Evolutionary conservation across 2,113 vertebrate genomes (phyloP).

Genomic region (Otolemur garnettii): DNA sequence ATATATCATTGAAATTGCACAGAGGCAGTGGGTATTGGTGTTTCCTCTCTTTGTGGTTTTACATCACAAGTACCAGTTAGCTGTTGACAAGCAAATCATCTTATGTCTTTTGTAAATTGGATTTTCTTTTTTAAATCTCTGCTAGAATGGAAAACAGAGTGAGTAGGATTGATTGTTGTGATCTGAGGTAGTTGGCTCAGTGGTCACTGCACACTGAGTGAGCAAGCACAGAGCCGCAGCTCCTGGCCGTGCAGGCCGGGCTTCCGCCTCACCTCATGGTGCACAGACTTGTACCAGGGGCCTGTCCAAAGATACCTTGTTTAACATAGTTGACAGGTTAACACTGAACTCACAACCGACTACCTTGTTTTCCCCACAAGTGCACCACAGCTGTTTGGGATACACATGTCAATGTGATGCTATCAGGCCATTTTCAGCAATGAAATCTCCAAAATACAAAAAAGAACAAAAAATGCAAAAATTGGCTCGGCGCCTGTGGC

Average conservation of each 20-base stretch:
- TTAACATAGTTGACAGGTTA: background rate
- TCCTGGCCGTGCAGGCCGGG: background rate
- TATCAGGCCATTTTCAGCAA: constrained; percentile 35
- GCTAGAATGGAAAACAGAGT: constrained; percentile 17
- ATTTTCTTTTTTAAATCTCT: constrained; percentile 27
- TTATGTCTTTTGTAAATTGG: constrained; percentile 48
- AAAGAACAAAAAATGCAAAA: too few species aligned
- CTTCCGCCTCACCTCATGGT: background rate
- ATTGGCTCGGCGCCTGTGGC: too few species aligned
- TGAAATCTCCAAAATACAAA: background rate
- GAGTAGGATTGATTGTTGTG: constrained; percentile 38
- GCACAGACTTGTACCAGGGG: background rate
- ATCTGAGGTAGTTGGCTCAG: background rate
- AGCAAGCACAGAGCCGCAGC: background rate
- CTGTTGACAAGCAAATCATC: constrained; percentile 24
- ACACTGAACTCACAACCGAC: background rate
- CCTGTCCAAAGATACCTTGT: background rate
- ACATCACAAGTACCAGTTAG: background rate
- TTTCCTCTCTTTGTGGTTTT: constrained; percentile 41
- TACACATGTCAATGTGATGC: background rate
- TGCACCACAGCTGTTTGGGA: background rate
- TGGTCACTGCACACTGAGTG: background rate
- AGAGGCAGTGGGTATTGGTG: constrained; percentile 64
- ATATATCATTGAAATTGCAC: constrained; percentile 66
- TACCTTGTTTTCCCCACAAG: background rate